Percentiles rank a stretch among this genome's conserved stretches.
Evolutionary conservation across 2,113 vertebrate species (phyloP).

Genomic region (Thermophis baileyi): DNA sequence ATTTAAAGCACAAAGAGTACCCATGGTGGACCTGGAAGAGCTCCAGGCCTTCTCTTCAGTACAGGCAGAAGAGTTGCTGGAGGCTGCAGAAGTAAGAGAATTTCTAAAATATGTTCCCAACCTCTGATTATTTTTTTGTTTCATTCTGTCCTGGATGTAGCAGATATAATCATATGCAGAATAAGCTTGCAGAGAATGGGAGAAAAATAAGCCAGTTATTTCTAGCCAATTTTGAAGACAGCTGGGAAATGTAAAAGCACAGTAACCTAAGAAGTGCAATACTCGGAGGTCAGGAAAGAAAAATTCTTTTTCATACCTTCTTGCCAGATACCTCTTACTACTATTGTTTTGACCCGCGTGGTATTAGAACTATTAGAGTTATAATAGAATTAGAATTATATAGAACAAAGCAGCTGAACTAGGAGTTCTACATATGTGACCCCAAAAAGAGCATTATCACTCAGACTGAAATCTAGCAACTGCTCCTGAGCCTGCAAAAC

Average conservation of each 20-base stretch:
- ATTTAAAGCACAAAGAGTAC: accelerated
- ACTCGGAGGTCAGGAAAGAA: not conserved
- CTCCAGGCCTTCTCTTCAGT: constrained; percentile 4
- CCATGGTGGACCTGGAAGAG: not conserved
- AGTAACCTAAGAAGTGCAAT: not conserved
- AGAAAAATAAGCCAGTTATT: not conserved
- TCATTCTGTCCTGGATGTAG: constrained; percentile 3
- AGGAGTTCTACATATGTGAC: not conserved
- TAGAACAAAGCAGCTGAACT: not conserved
- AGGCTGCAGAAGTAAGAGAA: not conserved
- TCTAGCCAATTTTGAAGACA: not conserved
- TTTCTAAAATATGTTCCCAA: not conserved
- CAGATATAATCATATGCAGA: not conserved
- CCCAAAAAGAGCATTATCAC: not conserved
- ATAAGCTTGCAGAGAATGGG: not conserved
- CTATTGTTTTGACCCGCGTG: not conserved
- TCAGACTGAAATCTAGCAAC: not conserved
- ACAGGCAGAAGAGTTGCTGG: not conserved
- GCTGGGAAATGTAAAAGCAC: not conserved
- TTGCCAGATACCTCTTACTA: too few relatives aligned
- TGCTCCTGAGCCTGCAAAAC: constrained; percentile 4
- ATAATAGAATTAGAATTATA: not conserved
- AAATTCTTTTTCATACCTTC: not conserved
- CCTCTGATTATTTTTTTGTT: constrained; percentile 9
- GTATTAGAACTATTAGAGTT: not conserved